These are phyloP conservation scores for Maniola jurtina DNA, from an alignment of 1,140 invertebrate species.

Conservation along the genomic window DNA sequence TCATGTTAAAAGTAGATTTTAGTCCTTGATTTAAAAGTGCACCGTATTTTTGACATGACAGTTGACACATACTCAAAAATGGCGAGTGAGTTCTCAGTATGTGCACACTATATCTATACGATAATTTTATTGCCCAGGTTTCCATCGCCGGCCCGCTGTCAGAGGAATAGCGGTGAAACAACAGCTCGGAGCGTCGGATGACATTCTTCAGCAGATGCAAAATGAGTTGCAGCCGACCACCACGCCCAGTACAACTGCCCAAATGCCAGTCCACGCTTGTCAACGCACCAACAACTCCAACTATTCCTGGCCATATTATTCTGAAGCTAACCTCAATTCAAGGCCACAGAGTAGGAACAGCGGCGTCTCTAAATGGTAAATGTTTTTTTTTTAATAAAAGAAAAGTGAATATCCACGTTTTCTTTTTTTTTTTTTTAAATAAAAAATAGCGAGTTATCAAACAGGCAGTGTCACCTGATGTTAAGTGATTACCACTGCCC, in stretches of 20 bases:
- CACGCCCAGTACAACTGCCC: slow-evolving; percentile 59
- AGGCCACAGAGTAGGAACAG: slow-evolving; percentile 64
- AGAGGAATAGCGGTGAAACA: slow-evolving; percentile 80
- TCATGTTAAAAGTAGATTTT: no score
- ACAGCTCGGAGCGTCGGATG: slow-evolving; percentile 87
- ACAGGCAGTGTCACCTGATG: no score
- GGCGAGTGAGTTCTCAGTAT: no score
- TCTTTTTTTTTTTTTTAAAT: no score
- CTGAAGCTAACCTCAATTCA: slow-evolving; percentile 78
- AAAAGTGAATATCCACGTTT: no score
- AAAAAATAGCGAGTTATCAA: no score
- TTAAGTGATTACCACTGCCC: no score
- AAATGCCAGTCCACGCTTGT: slow-evolving; percentile 70
- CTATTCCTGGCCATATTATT: slow-evolving; percentile 83
- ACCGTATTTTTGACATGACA: no score
- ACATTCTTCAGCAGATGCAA: slow-evolving; percentile 90
- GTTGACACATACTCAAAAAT: no score
- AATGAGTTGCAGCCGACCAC: slow-evolving; percentile 82
- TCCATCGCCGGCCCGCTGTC: slow-evolving; percentile 91
- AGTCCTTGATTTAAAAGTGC: no score
- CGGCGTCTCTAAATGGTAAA: neutral
- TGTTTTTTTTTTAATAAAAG: no score
- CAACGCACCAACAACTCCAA: slow-evolving; percentile 63
- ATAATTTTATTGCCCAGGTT: slow-evolving; percentile 63
- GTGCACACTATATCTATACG: neutral